These are phyloP conservation scores for Lepidothrix coronata DNA, from an alignment of 2,113 vertebrate species.

Conservation along the genomic window DNA sequence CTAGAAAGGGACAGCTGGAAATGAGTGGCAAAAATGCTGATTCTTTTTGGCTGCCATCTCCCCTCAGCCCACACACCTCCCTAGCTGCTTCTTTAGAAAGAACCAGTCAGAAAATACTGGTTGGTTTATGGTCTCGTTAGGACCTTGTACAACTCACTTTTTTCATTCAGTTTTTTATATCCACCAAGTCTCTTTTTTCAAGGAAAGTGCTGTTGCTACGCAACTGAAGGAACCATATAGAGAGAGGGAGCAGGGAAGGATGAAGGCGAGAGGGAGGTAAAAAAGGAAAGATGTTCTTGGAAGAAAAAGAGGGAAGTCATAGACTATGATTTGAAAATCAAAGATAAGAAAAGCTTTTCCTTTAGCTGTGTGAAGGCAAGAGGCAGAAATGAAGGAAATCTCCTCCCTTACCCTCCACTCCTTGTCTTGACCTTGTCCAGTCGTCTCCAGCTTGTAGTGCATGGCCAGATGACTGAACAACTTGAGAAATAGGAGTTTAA, in stretches of 20 bases:
- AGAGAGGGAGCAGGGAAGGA: neutral
- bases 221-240: neutral
- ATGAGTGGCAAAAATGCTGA: neutral
- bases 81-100: neutral
- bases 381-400: neutral
- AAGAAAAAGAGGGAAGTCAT: neutral
- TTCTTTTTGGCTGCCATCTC: neutral
- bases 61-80: neutral
- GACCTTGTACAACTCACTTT: neutral
- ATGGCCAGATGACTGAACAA: neutral
- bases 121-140: neutral
- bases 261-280: neutral
- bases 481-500: neutral
- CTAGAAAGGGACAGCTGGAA: neutral
- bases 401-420: neutral
- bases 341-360: neutral
- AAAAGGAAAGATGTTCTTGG: conserved; percentile 4
- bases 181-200: neutral
- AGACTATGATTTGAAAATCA: neutral
- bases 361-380: neutral
- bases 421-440: neutral
- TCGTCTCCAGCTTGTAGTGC: neutral
- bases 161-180: conserved; percentile 10
- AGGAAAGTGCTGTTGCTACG: conserved; percentile 30
- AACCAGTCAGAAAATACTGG: neutral